A percentile compares a stretch with the other conserved stretches of the same genome.
phyloP scores from a whole-genome alignment of 2,888 invertebrate genomes.

The Drosophila prolongata region DNA sequence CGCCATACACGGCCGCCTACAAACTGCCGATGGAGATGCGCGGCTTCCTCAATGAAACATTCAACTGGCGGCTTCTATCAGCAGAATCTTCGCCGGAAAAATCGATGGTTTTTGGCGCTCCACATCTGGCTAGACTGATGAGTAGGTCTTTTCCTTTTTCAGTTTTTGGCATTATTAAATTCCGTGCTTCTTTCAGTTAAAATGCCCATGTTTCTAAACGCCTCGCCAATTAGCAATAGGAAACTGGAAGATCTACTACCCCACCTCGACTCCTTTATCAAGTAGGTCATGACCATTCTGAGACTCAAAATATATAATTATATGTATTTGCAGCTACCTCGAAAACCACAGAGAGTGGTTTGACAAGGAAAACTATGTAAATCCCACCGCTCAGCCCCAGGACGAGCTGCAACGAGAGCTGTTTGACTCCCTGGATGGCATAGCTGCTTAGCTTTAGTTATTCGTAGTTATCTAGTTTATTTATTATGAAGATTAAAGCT shows the following conservation, averaged over 20 bases:
- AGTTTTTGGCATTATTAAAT: too few species aligned
- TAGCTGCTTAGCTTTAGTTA: constrained; percentile 29
- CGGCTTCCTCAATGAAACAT: constrained; percentile 62
- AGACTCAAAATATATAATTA: neutral
- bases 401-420: constrained; percentile 33
- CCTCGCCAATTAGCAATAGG: constrained; percentile 90
- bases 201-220: constrained; percentile 91
- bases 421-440: constrained; percentile 25
- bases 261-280: constrained; percentile 92
- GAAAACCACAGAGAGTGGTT: constrained; percentile 93
- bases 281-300: constrained; percentile 86
- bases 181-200: constrained; percentile 87
- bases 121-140: constrained; percentile 93
- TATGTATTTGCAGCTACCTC: constrained; percentile 87
- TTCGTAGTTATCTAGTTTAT: constrained; percentile 52
- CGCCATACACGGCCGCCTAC: constrained; percentile 57
- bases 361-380: constrained; percentile 89
- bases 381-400: constrained; percentile 18
- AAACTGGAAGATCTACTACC: constrained; percentile 91
- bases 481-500: constrained; percentile 76
- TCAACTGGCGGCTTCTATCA: constrained; percentile 91
- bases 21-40: constrained; percentile 62
- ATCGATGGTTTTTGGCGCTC: constrained; percentile 93
- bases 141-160: constrained; percentile 86
- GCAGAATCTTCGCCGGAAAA: constrained; percentile 89